Conservation (phyloP, 2,113 vertebrate genomes). For the Neodontobutis hainanensis region DNA sequence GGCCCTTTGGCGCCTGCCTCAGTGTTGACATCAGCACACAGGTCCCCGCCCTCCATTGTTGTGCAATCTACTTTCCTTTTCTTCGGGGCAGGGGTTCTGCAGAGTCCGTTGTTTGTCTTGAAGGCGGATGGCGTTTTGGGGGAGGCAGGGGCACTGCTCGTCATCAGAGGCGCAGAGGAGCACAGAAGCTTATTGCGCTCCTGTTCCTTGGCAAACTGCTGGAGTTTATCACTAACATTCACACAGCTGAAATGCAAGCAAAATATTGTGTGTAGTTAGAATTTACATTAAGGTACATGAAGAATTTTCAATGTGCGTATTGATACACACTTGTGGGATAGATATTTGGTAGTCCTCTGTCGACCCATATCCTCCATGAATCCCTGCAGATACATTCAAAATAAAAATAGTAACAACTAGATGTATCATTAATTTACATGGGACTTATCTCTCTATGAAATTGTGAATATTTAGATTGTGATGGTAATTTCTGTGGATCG, state of each 20-base stretch:
- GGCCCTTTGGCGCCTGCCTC: too few relatives aligned
- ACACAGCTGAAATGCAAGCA: conserved; percentile 74
- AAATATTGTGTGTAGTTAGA: not conserved
- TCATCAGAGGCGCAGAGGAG: conserved; percentile 55
- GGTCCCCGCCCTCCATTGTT: not conserved
- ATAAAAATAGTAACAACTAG: not conserved
- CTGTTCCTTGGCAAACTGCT: conserved; percentile 87
- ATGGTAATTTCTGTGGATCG: too few relatives aligned
- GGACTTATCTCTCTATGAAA: too few relatives aligned
- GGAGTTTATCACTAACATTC: conserved; percentile 85
- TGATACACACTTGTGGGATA: conserved; percentile 84
- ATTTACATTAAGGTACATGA: not conserved
- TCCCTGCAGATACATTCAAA: conserved; percentile 76
- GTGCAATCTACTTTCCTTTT: conserved; percentile 30
- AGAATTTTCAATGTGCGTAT: not conserved
- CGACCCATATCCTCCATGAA: conserved; percentile 97
- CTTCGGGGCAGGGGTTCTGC: conserved; percentile 21
- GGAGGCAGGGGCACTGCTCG: not conserved
- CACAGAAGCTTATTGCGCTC: conserved; percentile 85
- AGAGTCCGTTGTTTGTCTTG: not conserved
- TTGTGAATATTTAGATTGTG: too few relatives aligned
- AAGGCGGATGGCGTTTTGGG: not conserved
- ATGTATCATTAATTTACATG: too few relatives aligned
- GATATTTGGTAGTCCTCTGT: conserved; percentile 93
- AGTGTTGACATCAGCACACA: not conserved